Base-by-base conservation (phyloP, 2,113 vertebrate species). In the Anolis sagrei region DNA sequence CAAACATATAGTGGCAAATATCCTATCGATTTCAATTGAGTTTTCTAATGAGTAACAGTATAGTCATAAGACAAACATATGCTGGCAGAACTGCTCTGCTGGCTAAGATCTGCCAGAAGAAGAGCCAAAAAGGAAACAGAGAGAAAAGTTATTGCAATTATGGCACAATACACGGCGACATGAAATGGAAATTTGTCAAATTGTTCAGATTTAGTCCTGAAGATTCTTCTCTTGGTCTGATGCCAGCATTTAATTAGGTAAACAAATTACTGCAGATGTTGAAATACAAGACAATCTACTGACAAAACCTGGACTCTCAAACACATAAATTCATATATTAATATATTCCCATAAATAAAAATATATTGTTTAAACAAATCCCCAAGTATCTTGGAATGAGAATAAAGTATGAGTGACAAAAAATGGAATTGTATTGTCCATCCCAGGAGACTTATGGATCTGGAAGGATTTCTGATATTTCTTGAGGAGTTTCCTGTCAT, bases 191-290 rank as follows among this genome's bases (percentile, higher is more conserved):
- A 89, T 54, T 21, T 72, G 8, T 78, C 86, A 23, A 81, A 32
- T 49, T 68, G 23, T 87, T 89, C 0, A 21, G 87, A 82, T 69
- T 83, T 61, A 83, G 77, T 86, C 2, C 5, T 44, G 39, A 4
- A 87, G 74, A 68, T 27, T 68, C 83, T 66, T 87, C 32, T 74
- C 83, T 16, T 25, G 4, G 49, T 79, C 27, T 86, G 70, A 54
- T 77, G 68, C 48, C 66, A 92, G 85, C 25, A 86, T 10, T 81
- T 76, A 90, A 83, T 80, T 86, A 89, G 39, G 39, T 32, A 88
- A 83, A 87, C 74, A 81, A 81, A 76, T 85, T 90, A 62, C 36
- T 82, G 29, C 27, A 73, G 44, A 66, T 64, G 77, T 86, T 77
- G n/a, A 80, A 68, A 86, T 68, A 69, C 88, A 84, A 68, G 87